Conservation (phyloP, 1,140 invertebrate species). For the Neomicropteryx cornuta region DNA sequence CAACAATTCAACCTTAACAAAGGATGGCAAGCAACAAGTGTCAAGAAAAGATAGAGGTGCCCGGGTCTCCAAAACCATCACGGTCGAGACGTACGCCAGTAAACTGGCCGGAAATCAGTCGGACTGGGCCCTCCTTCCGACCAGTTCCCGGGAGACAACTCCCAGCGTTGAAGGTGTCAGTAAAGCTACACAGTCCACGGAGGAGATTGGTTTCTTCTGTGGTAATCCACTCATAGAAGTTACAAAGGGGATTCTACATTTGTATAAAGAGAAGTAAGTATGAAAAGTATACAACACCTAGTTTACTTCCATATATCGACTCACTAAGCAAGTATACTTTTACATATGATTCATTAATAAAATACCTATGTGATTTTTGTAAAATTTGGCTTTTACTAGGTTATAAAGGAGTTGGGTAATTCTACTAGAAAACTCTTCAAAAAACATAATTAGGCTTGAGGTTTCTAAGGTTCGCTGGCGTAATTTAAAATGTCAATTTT, state of each 20-base stretch:
- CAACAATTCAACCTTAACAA: too few species aligned
- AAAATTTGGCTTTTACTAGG: too few species aligned
- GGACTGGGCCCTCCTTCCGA: slow-evolving; percentile 28
- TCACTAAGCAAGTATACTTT: too few species aligned
- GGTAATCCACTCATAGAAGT: slow-evolving; percentile 96
- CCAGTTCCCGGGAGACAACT: slow-evolving; percentile 26
- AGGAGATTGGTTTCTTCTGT: slow-evolving; percentile 78
- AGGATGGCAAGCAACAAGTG: too few species aligned
- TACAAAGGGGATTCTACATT: slow-evolving; percentile 90
- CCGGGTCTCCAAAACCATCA: slow-evolving; percentile 33
- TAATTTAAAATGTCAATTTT: too few species aligned
- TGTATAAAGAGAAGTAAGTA: slow-evolving; percentile 90
- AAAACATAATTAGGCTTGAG: too few species aligned
- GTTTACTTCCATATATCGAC: too few species aligned
- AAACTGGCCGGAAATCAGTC: slow-evolving; percentile 24
- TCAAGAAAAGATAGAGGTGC: slow-evolving; percentile 30
- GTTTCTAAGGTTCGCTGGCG: too few species aligned
- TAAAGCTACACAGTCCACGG: slow-evolving; percentile 23
- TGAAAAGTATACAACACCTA: too few species aligned
- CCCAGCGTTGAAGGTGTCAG: slow-evolving; percentile 18
- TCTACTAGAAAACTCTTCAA: too few species aligned
- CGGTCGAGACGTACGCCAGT: slow-evolving; percentile 39
- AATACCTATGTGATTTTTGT: slow-evolving; percentile 13
- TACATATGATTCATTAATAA: slow-evolving; percentile 1
- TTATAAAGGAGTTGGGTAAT: too few species aligned